Evolutionary conservation across 1,140 invertebrate species (phyloP).

Genomic region (Manduca sexta): DNA sequence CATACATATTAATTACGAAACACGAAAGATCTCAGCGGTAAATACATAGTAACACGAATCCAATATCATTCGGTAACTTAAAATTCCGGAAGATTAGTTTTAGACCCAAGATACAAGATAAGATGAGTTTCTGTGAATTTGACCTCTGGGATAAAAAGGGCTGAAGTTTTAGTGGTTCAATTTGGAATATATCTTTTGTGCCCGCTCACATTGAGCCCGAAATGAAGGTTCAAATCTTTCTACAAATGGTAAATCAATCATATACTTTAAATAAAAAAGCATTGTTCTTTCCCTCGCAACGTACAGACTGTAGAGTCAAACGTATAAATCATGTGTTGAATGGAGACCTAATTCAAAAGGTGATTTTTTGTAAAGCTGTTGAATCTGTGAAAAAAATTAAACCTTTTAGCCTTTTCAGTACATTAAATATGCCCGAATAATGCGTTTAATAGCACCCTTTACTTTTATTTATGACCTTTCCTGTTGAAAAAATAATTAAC

Average conservation of each 20-base stretch:
- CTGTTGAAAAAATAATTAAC: constrained; percentile 62
- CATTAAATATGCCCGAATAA: constrained; percentile 70
- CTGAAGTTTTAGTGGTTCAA: constrained; percentile 12
- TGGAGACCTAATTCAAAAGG: constrained; percentile 50
- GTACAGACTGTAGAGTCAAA: background rate
- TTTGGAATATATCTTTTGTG: constrained; percentile 10
- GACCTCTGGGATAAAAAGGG: constrained; percentile 14
- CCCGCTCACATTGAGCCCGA: background rate
- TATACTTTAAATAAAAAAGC: background rate
- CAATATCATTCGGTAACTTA: background rate
- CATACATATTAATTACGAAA: background rate
- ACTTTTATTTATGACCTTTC: constrained; percentile 61
- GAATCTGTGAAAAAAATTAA: constrained; percentile 57
- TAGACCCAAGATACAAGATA: constrained; percentile 8
- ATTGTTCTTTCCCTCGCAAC: background rate
- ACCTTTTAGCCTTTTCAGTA: constrained; percentile 66
- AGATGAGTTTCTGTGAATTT: constrained; percentile 10
- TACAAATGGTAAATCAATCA: background rate
- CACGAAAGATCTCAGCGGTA: background rate
- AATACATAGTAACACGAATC: background rate
- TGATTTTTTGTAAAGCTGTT: constrained; percentile 62
- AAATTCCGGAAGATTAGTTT: constrained; percentile 9
- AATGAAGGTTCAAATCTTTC: constrained; percentile 4
- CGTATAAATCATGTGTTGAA: constrained; percentile 50
- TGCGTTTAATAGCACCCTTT: constrained; percentile 70